Conservation (phyloP, 2,888 invertebrate genomes). For the Antitype chi region DNA sequence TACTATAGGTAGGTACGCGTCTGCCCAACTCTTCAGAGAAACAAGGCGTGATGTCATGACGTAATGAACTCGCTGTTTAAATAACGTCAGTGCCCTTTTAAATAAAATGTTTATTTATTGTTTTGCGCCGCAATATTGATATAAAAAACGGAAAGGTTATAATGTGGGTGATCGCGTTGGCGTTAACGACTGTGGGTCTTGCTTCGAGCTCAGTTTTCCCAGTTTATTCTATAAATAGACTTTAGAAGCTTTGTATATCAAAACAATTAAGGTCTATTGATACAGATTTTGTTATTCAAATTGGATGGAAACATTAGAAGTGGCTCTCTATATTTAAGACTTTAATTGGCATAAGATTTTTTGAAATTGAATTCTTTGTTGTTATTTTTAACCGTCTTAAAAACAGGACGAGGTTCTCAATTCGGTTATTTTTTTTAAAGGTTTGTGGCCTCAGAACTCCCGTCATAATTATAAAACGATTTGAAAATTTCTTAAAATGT, state of each 20-base stretch:
- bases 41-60: neutral
- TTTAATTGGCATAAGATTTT: neutral
- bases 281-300: constrained; percentile 23
- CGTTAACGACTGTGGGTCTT: constrained; percentile 1
- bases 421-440: too few relatives aligned
- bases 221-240: neutral
- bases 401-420: too few relatives aligned
- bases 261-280: constrained; percentile 8
- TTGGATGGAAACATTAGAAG: constrained; percentile 15
- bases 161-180: constrained; percentile 36
- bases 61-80: neutral
- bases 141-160: neutral
- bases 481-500: too few relatives aligned
- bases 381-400: neutral
- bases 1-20: neutral
- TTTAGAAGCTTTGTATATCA: neutral
- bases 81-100: neutral
- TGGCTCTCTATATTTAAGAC: constrained; percentile 1
- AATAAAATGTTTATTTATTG: neutral
- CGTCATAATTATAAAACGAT: too few relatives aligned
- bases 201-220: neutral
- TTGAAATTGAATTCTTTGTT: neutral
- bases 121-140: neutral
- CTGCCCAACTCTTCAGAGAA: neutral
- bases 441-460: too few relatives aligned